Evolutionary conservation across 2,888 invertebrate species (phyloP), one percentile per base, ranked within the genome.

Genomic region (Cryptocephalus moraei): DNA sequence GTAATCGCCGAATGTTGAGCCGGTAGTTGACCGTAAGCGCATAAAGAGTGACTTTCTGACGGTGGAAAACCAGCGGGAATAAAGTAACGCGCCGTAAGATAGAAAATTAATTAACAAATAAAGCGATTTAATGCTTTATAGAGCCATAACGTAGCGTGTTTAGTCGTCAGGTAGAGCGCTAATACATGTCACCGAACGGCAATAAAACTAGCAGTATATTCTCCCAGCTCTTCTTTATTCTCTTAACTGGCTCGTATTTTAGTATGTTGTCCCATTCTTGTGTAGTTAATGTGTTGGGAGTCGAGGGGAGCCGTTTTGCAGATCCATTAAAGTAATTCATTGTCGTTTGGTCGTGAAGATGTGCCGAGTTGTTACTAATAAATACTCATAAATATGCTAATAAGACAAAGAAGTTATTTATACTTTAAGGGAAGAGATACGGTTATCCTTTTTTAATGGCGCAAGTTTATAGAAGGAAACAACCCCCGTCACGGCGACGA

Each of bases 231-330:
- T 67, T 68, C 67, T 69, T 68, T 68, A 69, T 67, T 66, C 67
- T 65, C 67, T 66, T 67, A 67, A 67, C 65, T 65, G 66, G 66
- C 67, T 66, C 68, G 67, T 68, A 69, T 68, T 66, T 69, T 61
- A 62, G 65, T 64, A 57, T 60, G 64, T 63, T 63, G 66, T 67
- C 67, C 66, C 67, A 65, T 68, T 68, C 67, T 59, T 62, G 65
- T 64, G 65, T 64, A 63, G 60, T 66, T 69, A 68, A 69, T 68
- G 67, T 59, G 61, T 60, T 62, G 59, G 65, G 60, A 64, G 64
- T 62, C 65, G 64, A 60, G 63, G 63, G 65, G 66, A 60, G 64
- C 64, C 63, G 66, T 65, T 67, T 60, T 59, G 64, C 62, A 54
- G 57, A 56, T 57, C 67, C 68, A 68, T 70, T 69, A 70, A 69